Base-by-base conservation (phyloP, 2,797 vertebrate species). In the Poeciliopsis turneri region DNA sequence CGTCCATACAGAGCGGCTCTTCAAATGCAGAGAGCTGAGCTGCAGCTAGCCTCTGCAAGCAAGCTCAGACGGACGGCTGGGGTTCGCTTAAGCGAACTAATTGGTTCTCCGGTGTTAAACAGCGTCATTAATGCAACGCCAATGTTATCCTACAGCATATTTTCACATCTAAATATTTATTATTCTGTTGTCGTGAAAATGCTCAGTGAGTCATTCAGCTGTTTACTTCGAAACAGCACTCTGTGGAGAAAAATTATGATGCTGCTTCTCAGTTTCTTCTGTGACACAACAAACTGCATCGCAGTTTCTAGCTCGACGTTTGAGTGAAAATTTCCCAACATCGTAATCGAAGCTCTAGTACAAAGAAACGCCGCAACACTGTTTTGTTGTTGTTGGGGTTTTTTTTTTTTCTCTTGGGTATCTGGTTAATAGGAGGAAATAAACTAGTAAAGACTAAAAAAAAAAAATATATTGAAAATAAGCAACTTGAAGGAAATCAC, bases 401-500 rank as follows among this genome's bases (percentile, higher is more conserved):
- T 33, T 33, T 30, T 5, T n/a, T 25, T n/a, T 28, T 41, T 39
- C 16, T 41, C 64, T 41, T 68, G 36, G 64, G 18, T 39, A 4
- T 66, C 61, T 23, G 5, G 2, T 39, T 39, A 39, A 66, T 23
- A 39, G 61, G 33, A n/a, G 6, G 8, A 43, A 41, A 68, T 69
- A 43, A 64, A 18, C 30, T 9, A 68, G 64, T 68, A 68, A 43
- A 45, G 68, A 45, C 39, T 10, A 57, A 47, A 79, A 33, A 33
- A 47, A 79, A 36, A 36, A 36, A 36, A 41, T 69, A 74, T 25
- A 10, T 39, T 33, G 16, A 73, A 70, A 77, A 69, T 28, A 51
- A 70, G 6, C 49, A 71, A 57, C 39, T 33, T 5, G 5, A 46
- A 70, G 41, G 70, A 9, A 70, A 70, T 70, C 13, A 2, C 25